These are phyloP conservation scores for Palaemon carinicauda DNA, from an alignment of 1,140 invertebrate species.

Conservation along the genomic window DNA sequence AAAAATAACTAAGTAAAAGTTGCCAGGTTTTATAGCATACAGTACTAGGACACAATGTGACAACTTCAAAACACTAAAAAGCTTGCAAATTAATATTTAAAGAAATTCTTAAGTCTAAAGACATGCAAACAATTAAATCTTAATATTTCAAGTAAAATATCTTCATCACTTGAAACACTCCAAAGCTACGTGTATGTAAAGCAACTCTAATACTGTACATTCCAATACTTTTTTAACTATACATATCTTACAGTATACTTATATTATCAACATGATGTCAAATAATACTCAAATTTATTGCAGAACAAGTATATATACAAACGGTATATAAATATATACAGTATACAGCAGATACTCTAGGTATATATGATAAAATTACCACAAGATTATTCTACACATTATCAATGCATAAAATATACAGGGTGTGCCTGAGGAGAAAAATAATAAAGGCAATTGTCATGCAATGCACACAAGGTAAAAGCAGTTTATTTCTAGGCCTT, in stretches of 20 bases:
- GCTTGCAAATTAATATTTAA: too few species aligned
- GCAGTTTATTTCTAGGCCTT: constrained; percentile 37
- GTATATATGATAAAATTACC: too few species aligned
- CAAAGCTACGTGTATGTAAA: neutral
- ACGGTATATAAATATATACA: neutral
- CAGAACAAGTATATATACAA: neutral
- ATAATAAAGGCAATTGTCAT: neutral
- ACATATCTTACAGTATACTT: neutral
- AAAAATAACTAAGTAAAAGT: neutral
- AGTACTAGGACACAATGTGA: neutral
- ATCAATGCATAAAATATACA: too few species aligned
- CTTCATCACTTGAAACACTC: neutral
- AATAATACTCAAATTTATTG: neutral
- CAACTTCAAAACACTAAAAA: too few species aligned
- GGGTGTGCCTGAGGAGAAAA: too few species aligned
- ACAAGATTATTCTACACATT: too few species aligned
- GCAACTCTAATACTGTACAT: too few species aligned
- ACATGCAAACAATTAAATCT: too few species aligned
- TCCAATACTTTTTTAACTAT: too few species aligned
- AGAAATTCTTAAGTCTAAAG: too few species aligned
- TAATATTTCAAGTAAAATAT: too few species aligned
- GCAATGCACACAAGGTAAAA: neutral
- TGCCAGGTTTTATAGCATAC: neutral
- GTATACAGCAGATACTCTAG: neutral
- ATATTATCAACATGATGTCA: neutral